Conservation (phyloP, 37 sponge, comb jelly and placozoan species). For the Cliona cf. orientalis region DNA sequence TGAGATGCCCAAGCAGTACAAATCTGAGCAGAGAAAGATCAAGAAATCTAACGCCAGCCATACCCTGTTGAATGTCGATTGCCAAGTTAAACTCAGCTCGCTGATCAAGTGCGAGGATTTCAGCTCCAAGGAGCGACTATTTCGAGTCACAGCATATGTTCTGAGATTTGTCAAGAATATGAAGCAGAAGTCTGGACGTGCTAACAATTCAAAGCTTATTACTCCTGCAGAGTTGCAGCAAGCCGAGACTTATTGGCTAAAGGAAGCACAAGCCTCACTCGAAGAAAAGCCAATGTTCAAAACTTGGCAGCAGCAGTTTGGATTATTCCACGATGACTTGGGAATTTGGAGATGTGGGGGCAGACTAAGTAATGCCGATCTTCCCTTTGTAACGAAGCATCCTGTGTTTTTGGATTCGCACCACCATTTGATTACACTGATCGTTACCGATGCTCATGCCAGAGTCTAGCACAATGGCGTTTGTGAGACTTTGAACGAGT, state of each 20-base stretch:
- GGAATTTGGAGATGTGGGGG: slow-evolving; percentile 2
- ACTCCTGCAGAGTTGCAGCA: background rate
- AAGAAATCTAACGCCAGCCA: too few species aligned
- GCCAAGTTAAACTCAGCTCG: background rate
- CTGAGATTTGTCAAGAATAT: background rate
- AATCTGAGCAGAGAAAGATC: too few species aligned
- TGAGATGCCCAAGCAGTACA: too few species aligned
- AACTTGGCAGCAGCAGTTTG: slow-evolving; percentile 8
- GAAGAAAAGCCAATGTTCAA: background rate
- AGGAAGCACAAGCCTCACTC: background rate
- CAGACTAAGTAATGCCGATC: background rate
- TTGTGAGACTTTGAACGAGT: slow-evolving; percentile 1
- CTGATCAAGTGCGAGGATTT: slow-evolving; percentile 11
- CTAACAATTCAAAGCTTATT: too few species aligned
- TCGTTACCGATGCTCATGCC: background rate
- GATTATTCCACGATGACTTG: background rate
- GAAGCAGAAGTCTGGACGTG: too few species aligned
- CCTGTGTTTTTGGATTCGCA: background rate
- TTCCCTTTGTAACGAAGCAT: background rate
- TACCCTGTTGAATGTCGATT: background rate
- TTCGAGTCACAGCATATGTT: slow-evolving; percentile 42
- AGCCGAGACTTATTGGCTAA: slow-evolving; percentile 21
- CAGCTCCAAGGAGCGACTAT: background rate
- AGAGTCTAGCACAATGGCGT: slow-evolving; percentile 30
- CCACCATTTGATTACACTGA: background rate